Evolutionary conservation across 2,797 vertebrate species (phyloP).

Genomic region (Poeciliopsis infans): DNA sequence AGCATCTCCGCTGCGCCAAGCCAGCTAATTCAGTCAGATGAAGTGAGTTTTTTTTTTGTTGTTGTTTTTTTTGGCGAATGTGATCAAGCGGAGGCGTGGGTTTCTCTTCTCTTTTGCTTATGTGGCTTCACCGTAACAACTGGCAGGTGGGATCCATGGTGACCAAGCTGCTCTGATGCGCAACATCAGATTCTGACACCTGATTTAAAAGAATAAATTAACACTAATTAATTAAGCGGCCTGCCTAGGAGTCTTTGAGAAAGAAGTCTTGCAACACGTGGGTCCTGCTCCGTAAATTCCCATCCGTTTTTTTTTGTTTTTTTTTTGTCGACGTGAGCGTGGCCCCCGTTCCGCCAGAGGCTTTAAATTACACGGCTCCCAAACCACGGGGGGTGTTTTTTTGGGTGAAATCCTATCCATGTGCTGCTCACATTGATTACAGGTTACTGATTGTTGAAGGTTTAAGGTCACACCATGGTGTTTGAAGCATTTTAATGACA

Average conservation of each 20-base stretch:
- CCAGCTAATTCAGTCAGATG: background rate
- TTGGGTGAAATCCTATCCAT: conserved; percentile 51
- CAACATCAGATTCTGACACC: conserved; percentile 26
- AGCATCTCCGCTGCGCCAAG: background rate
- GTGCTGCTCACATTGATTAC: conserved; percentile 50
- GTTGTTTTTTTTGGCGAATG: background rate
- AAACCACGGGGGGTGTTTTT: conserved; percentile 47
- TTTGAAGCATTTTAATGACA: conserved; percentile 28
- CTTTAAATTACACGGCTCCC: conserved; percentile 51
- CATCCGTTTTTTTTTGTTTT: background rate
- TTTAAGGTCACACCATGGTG: conserved; percentile 14
- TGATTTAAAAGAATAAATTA: conserved; percentile 9
- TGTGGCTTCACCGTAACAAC: conserved; percentile 66
- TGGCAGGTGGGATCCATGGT: conserved; percentile 21
- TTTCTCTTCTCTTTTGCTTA: conserved; percentile 50
- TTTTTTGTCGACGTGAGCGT: conserved; percentile 23
- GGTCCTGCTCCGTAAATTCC: conserved; percentile 19
- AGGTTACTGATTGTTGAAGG: conserved; percentile 26
- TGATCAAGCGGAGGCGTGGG: background rate
- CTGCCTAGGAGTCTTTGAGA: conserved; percentile 15
- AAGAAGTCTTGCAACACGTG: conserved; percentile 14
- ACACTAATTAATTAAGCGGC: conserved; percentile 15
- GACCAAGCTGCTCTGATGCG: conserved; percentile 20
- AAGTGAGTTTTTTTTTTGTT: background rate
- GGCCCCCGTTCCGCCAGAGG: conserved; percentile 29